A percentile compares a stretch with the other conserved stretches of the same genome.
Conservation (phyloP, 2,888 invertebrate genomes). For the Amiota mariae region DNA sequence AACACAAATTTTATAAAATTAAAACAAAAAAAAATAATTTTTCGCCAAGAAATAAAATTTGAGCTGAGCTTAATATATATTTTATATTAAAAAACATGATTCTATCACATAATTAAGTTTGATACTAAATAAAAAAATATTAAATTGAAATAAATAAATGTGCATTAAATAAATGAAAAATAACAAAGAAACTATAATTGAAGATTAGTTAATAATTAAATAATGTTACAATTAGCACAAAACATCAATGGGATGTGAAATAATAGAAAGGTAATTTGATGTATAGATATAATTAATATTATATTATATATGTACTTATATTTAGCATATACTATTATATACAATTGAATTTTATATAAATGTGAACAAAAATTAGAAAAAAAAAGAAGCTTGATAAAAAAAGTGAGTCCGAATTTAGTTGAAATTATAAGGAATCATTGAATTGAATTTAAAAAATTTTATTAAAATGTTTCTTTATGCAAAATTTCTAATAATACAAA, state of each 20-base stretch:
- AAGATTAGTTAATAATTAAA: background rate
- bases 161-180: slow-evolving; percentile 38
- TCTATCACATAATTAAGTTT: slow-evolving; percentile 16
- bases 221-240: background rate
- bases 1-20: slow-evolving; percentile 47
- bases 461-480: too few species aligned
- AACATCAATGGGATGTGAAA: too few species aligned
- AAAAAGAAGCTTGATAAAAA: slow-evolving; percentile 16
- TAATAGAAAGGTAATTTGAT: too few species aligned
- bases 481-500: too few species aligned
- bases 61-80: slow-evolving; percentile 28
- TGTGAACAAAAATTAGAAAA: slow-evolving; percentile 41
- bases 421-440: too few species aligned
- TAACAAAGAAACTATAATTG: slow-evolving; percentile 32
- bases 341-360: slow-evolving; percentile 14
- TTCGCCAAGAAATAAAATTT: slow-evolving; percentile 24
- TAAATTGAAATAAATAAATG: slow-evolving; percentile 46
- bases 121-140: slow-evolving; percentile 12
- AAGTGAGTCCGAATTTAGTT: background rate
- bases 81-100: background rate
- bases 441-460: too few species aligned
- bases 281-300: too few species aligned
- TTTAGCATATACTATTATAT: slow-evolving; percentile 56
- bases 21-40: slow-evolving; percentile 23
- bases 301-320: slow-evolving; percentile 14